Evolutionary conservation across 2,888 invertebrate species (phyloP).

Genomic region (Xiphydria camelus): DNA sequence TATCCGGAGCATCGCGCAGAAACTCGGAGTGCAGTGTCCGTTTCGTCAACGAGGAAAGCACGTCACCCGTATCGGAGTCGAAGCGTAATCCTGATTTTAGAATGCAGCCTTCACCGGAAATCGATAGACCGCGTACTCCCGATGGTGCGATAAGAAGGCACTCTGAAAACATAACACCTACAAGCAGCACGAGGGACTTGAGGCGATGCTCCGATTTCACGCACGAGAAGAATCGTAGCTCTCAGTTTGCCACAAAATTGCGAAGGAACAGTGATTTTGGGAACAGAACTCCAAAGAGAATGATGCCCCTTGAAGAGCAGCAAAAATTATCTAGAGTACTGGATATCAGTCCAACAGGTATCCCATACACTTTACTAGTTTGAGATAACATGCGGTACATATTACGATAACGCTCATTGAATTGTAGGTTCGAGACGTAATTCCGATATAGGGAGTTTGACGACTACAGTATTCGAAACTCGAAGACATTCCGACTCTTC

Average conservation of each 20-base stretch:
- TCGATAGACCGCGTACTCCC: slow-evolving; percentile 28
- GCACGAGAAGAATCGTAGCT: slow-evolving; percentile 47
- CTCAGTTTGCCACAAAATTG: slow-evolving; percentile 51
- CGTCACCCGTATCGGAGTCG: slow-evolving; percentile 8
- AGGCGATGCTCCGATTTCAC: slow-evolving; percentile 49
- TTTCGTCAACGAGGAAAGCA: slow-evolving; percentile 43
- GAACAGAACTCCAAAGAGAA: slow-evolving; percentile 45
- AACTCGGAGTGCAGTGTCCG: slow-evolving; percentile 50
- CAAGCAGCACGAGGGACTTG: slow-evolving; percentile 42
- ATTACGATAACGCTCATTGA: too few species aligned
- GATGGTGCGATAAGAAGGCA: slow-evolving; percentile 41
- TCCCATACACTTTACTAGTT: too few species aligned
- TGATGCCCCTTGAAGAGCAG: slow-evolving; percentile 33
- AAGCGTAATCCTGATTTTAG: slow-evolving; percentile 24
- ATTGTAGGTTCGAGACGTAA: slow-evolving; percentile 46
- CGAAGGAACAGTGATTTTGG: slow-evolving; percentile 53
- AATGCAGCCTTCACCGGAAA: slow-evolving; percentile 25
- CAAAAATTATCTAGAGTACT: slow-evolving; percentile 38
- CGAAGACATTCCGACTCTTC: slow-evolving; percentile 49
- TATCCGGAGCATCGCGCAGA: slow-evolving; percentile 36
- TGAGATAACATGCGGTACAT: too few species aligned
- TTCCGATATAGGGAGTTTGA: slow-evolving; percentile 45
- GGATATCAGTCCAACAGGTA: slow-evolving; percentile 44
- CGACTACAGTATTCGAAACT: slow-evolving; percentile 34
- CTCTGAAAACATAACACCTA: slow-evolving; percentile 45